Evolutionary conservation across 2,113 vertebrate species (phyloP), one percentile per base, ranked within the genome.

Genomic region (Mormyrus lacerda): DNA sequence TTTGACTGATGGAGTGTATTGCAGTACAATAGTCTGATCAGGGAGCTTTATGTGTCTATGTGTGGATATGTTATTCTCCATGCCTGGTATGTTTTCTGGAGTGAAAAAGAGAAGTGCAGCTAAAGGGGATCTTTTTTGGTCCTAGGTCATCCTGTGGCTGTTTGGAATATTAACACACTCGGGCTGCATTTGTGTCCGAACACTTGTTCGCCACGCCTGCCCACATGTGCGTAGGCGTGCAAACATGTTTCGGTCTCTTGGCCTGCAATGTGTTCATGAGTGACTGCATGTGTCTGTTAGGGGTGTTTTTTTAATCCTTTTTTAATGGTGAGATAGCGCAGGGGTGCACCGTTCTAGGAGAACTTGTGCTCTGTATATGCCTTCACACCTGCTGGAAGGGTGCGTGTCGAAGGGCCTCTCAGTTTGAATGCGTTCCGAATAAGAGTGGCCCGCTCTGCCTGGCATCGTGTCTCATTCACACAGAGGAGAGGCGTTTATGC

Each of bases 401-500:
- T 89, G 73, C 27, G 24, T 51, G 31, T 53, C n/a, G 39, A 76
- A 88, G 69, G 69, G 9, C 69, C 31, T 55, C 48, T 69, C 53
- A n/a, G 35, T 82, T 69, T 55, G 27, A 21, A 79, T 10, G 31
- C 76, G 31, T 19, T 89, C 61, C 7, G 44, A 53, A 83, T n/a
- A 17, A 17, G 15, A 76, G 53, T 19, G 45, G 47, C 27, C 88
- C 58, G 31, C 48, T 87, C 83, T 19, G 35, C 73, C 73, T 19
- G 73, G 69, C 35, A 7, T 47, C 51, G 73, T 9, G 15, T 47
- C 83, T 88, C 51, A 44, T n/a, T 79, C 53, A 35, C 35, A 90
- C 58, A 89, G 91, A 91, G 91, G 91, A 92, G 85, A 69, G 21
- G 88, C 84, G 90, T 90, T 91, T 92, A 92, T 91, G 91, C 91